Conservation (phyloP, 2,113 vertebrate genomes). For the Mustelus asterias region DNA sequence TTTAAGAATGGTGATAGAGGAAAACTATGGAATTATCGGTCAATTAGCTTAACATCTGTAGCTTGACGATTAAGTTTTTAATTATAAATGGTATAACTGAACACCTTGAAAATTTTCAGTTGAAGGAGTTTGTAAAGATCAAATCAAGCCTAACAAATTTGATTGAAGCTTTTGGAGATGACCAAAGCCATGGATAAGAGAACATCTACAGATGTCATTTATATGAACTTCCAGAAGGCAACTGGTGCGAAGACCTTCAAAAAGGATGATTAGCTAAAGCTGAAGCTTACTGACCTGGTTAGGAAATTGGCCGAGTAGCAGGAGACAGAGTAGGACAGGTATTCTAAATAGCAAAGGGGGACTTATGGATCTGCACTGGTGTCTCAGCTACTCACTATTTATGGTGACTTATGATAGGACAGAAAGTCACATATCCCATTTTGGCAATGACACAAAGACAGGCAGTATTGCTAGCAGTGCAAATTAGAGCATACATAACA, state of each 20-base stretch:
- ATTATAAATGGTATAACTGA: no score
- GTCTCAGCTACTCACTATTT: no score
- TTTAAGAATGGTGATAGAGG: no score
- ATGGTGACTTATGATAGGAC: background rate
- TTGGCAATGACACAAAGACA: background rate
- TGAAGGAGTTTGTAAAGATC: no score
- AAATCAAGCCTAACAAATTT: background rate
- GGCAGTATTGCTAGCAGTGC: background rate
- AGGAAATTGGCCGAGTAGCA: background rate
- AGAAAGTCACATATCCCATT: background rate
- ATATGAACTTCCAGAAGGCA: background rate
- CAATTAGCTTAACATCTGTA: no score
- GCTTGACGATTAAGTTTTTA: no score
- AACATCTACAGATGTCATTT: background rate
- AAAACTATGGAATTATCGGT: no score
- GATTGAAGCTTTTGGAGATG: background rate
- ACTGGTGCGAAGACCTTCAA: background rate
- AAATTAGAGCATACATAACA: no score
- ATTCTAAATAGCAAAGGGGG: background rate
- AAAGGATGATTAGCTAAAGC: background rate
- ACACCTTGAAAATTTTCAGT: background rate
- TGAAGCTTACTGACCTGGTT: background rate
- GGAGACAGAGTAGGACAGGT: background rate
- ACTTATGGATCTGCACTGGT: background rate
- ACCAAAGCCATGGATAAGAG: background rate